Evolutionary conservation across 2,888 invertebrate species (phyloP).

Genomic region (Drosophila neotestacea): DNA sequence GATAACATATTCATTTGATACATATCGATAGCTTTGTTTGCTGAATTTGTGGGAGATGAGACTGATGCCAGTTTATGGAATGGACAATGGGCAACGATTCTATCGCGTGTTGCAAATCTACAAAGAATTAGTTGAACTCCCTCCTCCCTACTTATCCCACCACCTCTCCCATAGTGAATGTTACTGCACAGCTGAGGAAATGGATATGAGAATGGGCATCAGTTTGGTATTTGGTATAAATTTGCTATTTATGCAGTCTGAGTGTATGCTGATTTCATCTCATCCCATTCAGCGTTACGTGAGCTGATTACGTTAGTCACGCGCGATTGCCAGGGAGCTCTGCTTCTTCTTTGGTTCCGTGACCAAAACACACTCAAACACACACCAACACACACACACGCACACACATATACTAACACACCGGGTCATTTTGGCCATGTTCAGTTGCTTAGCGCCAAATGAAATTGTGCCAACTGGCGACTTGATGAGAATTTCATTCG

Average conservation of each 20-base stretch:
- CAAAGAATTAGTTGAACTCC: constrained; percentile 31
- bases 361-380: constrained; percentile 42
- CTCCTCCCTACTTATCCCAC: background rate
- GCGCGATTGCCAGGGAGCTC: constrained; percentile 56
- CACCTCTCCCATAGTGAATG: constrained; percentile 22
- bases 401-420: constrained; percentile 13
- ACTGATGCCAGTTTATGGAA: constrained; percentile 4
- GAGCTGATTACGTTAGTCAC: constrained; percentile 82
- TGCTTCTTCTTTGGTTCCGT: constrained; percentile 28
- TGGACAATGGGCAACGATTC: constrained; percentile 33
- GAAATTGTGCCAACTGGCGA: constrained; percentile 75
- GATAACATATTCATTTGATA: constrained; percentile 7
- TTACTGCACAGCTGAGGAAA: constrained; percentile 30
- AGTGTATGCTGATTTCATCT: constrained; percentile 83
- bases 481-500: constrained; percentile 78
- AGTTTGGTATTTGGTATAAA: constrained; percentile 64
- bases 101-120: constrained; percentile 68
- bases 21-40: constrained; percentile 2
- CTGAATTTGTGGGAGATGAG: background rate
- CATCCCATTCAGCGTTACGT: constrained; percentile 80
- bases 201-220: constrained; percentile 31
- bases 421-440: constrained; percentile 51
- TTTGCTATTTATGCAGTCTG: constrained; percentile 82
- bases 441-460: constrained; percentile 75
- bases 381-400: constrained; percentile 30